Evolutionary conservation across 2,113 vertebrate genomes (phyloP), one percentile per base, ranked within the genome.

Genomic region (Callocephalon fimbriatum): DNA sequence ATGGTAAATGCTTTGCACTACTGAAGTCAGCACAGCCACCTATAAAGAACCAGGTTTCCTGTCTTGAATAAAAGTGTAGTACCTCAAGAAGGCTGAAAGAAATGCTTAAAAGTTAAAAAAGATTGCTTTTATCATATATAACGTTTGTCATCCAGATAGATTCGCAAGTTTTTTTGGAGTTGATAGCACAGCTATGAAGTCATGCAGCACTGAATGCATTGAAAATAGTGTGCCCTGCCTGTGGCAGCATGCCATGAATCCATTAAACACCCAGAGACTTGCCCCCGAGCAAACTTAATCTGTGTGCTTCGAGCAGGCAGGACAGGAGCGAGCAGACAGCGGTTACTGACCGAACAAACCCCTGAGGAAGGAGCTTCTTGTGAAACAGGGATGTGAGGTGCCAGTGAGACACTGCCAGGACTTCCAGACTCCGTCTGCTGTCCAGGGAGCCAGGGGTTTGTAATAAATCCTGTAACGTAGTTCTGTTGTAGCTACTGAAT

Each of bases 381-480:
- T 82, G 83, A 76, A 82, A 29, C 59, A 27, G 53, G 38, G 58
- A 22, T 65, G 54, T 63, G 89, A 94, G 22, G 61, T 86, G 83
- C 79, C 45, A 37, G 45, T 22, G 66, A 93, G 62, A 50, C 59
- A 4, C 31, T 48, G 66, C 50, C 74, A 61, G 81, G 48, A 31
- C 70, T 92, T 72, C 7, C 63, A 70, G 54, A 7, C 83, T 89
- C 75, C 11, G 0, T 44, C 15, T 82, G 74, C 59, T 26, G 54
- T 47, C 79, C 71, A 38, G 76, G 72, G 59, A 92, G 59, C 38
- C 20, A 56, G 93, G n/a, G 90, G 77, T 86, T 93, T 87, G 76
- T 71, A 58, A 84, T 54, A 73, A 71, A 89, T 93, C 72, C 73
- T 75, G 45, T 71, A 40, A 71, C 20, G 5, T 70, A n/a, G 58